Base-by-base conservation (phyloP, 2,113 vertebrate species). In the Sphyrna mokarran region DNA sequence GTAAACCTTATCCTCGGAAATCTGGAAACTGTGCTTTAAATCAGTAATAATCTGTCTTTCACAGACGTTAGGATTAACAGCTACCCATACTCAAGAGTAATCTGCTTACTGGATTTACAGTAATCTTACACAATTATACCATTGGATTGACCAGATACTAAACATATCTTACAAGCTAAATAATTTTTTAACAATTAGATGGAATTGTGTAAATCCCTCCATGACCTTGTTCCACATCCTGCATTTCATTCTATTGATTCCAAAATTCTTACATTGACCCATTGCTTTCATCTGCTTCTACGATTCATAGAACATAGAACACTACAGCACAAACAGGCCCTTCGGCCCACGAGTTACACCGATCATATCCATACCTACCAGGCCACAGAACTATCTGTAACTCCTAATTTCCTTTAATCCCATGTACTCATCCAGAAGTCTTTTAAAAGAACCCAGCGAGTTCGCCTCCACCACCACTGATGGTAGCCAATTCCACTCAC, bases 41-140 rank as follows among this genome's bases (percentile, higher is more conserved):
- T 93, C 89, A 93, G 89, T 93, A 37, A 66, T 93, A 93, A 93
- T 93, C 89, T 93, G 89, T 63, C 18, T 33, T 37, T 66, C 33
- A 68, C 89, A 68, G 16, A 68, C 80, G 37, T 66, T 9, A 66
- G 89, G 61, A 93, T 66, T n/a, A 93, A 66, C 33, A 37, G 89
- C 33, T 66, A 66, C 61, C 33, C n/a, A 68, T 93, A 37, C 61
- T 93, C 89, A 63, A 63, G 61, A 66, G 89, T 93, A 93, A 93
- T 93, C 89, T 93, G 33, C 61, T 93, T 93, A 93, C 89, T 93
- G 89, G 89, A 93, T 93, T 93, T 93, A 66, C 16, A 68, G 89
- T 93, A 66, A 93, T 68, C 89, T 93, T 93, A 93, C 37, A 68
- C 61, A 22, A 22, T 63, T n/a, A 9, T 68, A 37, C 33, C 33